These are phyloP conservation scores for Pagrus major DNA, from an alignment of 2,113 vertebrate genomes.

Conservation along the genomic window DNA sequence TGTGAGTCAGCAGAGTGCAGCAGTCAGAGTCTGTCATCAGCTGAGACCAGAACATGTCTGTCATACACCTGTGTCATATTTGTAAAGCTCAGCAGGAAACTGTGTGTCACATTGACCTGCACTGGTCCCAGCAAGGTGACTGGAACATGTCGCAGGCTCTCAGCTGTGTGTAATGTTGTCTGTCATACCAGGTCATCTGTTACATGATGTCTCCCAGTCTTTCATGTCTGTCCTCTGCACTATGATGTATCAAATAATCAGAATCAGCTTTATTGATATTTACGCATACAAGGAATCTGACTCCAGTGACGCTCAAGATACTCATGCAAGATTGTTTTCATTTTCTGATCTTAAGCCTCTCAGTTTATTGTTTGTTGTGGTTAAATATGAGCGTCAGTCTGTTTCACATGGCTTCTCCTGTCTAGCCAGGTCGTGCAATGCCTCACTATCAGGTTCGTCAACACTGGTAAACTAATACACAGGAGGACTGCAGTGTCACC, in stretches of 20 bases:
- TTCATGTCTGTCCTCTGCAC: neutral
- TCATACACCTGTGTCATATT: slow-evolving; percentile 1
- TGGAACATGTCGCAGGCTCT: neutral
- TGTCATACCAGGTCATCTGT: neutral
- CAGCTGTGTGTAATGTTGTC: neutral
- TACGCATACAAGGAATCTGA: neutral
- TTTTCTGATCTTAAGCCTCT: neutral
- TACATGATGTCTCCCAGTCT: neutral
- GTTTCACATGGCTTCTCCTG: neutral
- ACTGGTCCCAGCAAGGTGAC: slow-evolving; percentile 1
- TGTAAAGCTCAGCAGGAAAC: slow-evolving; percentile 40
- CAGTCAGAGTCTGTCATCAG: slow-evolving; percentile 20
- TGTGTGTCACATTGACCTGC: slow-evolving; percentile 14
- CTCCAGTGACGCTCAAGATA: neutral
- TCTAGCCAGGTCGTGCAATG: neutral
- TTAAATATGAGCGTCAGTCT: neutral
- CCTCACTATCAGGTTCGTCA: neutral
- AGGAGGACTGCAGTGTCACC: neutral
- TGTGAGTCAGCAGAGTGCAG: slow-evolving; percentile 38
- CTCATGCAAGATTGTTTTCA: neutral
- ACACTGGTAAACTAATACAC: neutral
- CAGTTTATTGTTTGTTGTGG: neutral
- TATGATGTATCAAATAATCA: neutral
- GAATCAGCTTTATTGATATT: neutral
- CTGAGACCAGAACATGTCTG: slow-evolving; percentile 24